phyloP scores from a whole-genome alignment of 2,113 vertebrate species.

The Myrmecobius fasciatus region DNA sequence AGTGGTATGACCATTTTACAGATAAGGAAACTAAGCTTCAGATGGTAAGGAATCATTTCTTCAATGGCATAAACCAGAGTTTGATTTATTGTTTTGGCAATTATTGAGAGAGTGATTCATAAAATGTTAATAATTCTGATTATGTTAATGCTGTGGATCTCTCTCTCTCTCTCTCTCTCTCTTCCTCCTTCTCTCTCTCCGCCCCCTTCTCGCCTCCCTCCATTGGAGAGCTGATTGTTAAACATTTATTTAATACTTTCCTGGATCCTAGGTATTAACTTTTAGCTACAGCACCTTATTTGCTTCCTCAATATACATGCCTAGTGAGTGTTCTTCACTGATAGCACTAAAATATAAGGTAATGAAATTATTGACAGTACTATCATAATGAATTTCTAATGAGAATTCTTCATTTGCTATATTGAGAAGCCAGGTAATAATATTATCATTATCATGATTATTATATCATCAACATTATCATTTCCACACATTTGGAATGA shows the following conservation, averaged over 20 bases:
- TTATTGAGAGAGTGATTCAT: background rate
- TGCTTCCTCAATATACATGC: background rate
- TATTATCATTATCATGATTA: background rate
- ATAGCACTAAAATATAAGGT: background rate
- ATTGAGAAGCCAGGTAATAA: background rate
- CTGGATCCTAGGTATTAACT: background rate
- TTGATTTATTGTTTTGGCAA: background rate
- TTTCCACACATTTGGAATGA: background rate
- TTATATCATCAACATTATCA: background rate
- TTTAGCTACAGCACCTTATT: slow-evolving; percentile 36
- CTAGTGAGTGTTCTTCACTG: slow-evolving; percentile 26
- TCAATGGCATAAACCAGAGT: background rate
- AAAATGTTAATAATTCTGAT: background rate
- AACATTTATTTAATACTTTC: background rate
- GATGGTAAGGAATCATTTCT: background rate
- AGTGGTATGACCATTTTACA: background rate
- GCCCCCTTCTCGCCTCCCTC: too few species aligned
- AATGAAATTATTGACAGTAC: background rate
- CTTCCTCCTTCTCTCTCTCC: too few species aligned
- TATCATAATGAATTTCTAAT: background rate
- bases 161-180: background rate
- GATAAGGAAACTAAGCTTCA: background rate
- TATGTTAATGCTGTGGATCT: background rate
- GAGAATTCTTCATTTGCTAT: background rate
- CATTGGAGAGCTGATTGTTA: background rate